Conservation (phyloP, 2,113 vertebrate species). For the Leiothrix lutea region DNA sequence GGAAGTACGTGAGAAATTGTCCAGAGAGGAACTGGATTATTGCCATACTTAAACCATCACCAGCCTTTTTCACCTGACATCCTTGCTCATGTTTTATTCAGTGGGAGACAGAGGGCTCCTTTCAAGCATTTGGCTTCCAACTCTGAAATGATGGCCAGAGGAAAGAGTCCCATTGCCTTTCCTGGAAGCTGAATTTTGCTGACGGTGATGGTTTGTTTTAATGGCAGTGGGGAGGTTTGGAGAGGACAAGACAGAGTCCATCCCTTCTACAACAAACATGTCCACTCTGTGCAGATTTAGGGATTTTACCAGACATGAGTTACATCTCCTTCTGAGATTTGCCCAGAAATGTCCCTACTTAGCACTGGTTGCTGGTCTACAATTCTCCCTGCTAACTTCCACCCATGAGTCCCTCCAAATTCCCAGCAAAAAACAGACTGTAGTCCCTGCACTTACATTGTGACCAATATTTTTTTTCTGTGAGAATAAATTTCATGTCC, state of each 20-base stretch:
- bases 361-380: not conserved
- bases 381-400: not conserved
- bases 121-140: not conserved
- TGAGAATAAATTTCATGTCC: not conserved
- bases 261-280: rapidly evolving
- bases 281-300: no score
- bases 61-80: not conserved
- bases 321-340: not conserved
- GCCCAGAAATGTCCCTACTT: not conserved
- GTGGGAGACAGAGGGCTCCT: not conserved
- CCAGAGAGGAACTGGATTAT: not conserved
- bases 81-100: not conserved
- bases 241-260: not conserved
- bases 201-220: not conserved
- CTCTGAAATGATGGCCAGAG: not conserved
- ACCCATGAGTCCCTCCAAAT: not conserved
- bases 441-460: not conserved
- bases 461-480: not conserved
- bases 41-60: not conserved
- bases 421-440: not conserved
- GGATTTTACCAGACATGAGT: not conserved
- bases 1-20: rapidly evolving
- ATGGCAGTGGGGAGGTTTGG: not conserved
- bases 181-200: not conserved
- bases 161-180: not conserved